A percentile compares a stretch with the other conserved stretches of the same genome.
These are phyloP conservation scores for Seriola dumerili DNA, from an alignment of 2,113 vertebrate species.

Conservation along the genomic window DNA sequence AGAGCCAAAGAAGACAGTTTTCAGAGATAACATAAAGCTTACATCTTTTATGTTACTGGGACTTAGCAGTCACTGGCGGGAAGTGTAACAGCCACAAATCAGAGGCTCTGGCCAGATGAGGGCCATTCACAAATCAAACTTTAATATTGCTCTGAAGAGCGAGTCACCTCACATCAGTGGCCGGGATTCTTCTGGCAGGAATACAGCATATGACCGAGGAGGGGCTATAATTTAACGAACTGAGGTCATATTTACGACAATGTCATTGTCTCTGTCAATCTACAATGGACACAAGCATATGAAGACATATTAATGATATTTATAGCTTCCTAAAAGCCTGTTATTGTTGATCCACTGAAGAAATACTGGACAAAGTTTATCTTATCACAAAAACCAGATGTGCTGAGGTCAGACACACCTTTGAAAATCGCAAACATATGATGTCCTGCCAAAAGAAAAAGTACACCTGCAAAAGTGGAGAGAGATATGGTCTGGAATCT, in stretches of 20 bases:
- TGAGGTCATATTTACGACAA: neutral
- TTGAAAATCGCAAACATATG: constrained; percentile 27
- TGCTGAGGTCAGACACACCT: constrained; percentile 35
- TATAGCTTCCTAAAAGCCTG: neutral
- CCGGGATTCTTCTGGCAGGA: neutral
- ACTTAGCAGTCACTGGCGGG: constrained; percentile 44
- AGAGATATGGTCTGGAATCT: neutral
- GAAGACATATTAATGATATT: neutral
- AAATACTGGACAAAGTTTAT: constrained; percentile 2
- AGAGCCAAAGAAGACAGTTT: constrained; percentile 39
- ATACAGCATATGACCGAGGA: neutral
- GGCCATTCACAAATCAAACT: constrained; percentile 43
- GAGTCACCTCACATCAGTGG: constrained; percentile 16
- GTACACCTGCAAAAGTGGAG: constrained; percentile 12
- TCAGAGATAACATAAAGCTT: constrained; percentile 47
- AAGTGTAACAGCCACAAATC: constrained; percentile 47
- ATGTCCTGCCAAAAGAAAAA: constrained; percentile 20
- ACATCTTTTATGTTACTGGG: constrained; percentile 55
- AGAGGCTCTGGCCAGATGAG: constrained; percentile 12
- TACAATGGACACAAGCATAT: neutral
- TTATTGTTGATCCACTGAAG: neutral
- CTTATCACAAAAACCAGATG: constrained; percentile 4
- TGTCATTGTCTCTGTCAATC: neutral
- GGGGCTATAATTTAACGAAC: neutral
- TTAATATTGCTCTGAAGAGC: constrained; percentile 11